Evolutionary conservation across 1,140 invertebrate genomes (phyloP).

Genomic region (Heliconius eleuchia): DNA sequence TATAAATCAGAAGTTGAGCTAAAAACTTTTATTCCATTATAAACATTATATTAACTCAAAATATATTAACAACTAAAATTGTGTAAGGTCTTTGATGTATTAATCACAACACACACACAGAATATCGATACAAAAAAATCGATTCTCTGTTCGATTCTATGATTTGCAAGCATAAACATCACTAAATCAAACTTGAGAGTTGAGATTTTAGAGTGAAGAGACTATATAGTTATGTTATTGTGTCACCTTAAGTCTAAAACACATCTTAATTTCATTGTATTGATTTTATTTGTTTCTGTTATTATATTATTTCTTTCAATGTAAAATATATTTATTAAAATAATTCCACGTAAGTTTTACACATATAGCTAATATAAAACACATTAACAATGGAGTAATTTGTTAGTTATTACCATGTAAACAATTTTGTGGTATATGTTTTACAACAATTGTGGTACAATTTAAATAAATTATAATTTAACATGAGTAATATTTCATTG

Average conservation of each 20-base stretch:
- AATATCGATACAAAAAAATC: background rate
- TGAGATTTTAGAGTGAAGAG: background rate
- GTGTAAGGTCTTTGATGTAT: too few species aligned
- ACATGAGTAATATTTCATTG: too few species aligned
- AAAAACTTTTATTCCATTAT: too few species aligned
- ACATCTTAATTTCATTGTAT: constrained; percentile 1
- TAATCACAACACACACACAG: too few species aligned
- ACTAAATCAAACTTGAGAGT: background rate
- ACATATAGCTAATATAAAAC: background rate
- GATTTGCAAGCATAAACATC: background rate
- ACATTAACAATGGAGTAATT: background rate
- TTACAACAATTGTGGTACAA: background rate
- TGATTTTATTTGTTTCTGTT: constrained; percentile 1
- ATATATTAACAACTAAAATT: too few species aligned
- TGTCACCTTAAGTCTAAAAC: background rate
- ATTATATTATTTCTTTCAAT: background rate
- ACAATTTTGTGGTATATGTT: background rate
- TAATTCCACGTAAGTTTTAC: background rate
- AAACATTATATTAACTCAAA: too few species aligned
- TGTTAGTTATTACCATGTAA: background rate
- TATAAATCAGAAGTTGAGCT: too few species aligned
- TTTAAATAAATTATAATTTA: background rate
- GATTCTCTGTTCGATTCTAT: background rate
- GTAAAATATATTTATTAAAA: background rate
- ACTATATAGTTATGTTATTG: background rate